Percentiles rank a stretch among this genome's conserved stretches.
These are phyloP conservation scores for Anableps anableps DNA, from an alignment of 2,797 vertebrate species.

Conservation along the genomic window DNA sequence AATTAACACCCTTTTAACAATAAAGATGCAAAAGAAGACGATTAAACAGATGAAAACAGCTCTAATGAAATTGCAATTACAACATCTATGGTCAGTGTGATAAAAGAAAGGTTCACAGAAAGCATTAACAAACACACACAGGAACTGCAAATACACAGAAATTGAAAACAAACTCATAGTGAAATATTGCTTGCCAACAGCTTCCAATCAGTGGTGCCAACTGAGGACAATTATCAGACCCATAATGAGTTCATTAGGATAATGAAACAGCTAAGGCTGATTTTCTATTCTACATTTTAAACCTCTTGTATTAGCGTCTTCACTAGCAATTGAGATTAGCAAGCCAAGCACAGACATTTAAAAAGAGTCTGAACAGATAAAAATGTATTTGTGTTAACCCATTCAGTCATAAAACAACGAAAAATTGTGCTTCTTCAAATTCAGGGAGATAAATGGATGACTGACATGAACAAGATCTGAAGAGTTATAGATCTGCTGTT, in stretches of 20 bases:
- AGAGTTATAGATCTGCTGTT: conserved; percentile 26
- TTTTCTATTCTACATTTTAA: conserved; percentile 68
- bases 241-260: conserved; percentile 78
- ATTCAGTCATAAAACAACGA: conserved; percentile 32
- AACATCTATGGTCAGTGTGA: conserved; percentile 31
- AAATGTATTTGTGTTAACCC: conserved; percentile 36
- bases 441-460: conserved; percentile 6
- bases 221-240: conserved; percentile 68
- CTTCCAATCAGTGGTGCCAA: conserved; percentile 64
- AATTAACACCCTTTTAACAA: conserved; percentile 25
- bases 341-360: conserved; percentile 44
- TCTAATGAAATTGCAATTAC: conserved; percentile 35
- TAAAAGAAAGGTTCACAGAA: conserved; percentile 17
- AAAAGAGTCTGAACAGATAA: conserved; percentile 59
- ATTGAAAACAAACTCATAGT: conserved; percentile 50
- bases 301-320: conserved; percentile 59
- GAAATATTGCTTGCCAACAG: conserved; percentile 59
- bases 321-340: conserved; percentile 71
- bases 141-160: conserved; percentile 48
- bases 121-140: conserved; percentile 26
- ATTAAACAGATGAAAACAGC: conserved; percentile 33
- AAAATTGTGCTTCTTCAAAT: conserved; percentile 19
- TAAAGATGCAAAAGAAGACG: conserved; percentile 8
- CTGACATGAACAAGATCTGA: conserved; percentile 1
- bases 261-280: conserved; percentile 66